These are phyloP conservation scores for Ophonus ardosiacus DNA, from an alignment of 2,888 invertebrate species.

Conservation along the genomic window DNA sequence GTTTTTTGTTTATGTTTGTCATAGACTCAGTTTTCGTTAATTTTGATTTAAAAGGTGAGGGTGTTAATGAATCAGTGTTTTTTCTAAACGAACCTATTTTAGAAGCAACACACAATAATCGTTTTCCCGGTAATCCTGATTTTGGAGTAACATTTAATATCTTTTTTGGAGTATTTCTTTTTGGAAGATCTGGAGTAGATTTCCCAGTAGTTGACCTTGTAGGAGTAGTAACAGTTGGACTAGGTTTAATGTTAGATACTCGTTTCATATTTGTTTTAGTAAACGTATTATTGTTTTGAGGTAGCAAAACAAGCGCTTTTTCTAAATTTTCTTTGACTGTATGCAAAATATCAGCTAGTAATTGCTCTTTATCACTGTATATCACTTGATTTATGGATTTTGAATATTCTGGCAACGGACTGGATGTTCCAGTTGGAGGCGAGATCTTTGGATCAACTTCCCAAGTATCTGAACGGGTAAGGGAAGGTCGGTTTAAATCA, in stretches of 20 bases:
- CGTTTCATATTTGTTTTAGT: constrained; percentile 50
- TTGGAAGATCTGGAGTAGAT: constrained; percentile 42
- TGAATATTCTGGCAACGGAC: constrained; percentile 6
- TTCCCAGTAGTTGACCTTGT: constrained; percentile 28
- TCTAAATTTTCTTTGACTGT: constrained; percentile 28
- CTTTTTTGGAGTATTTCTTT: constrained; percentile 25
- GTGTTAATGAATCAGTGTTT: not conserved
- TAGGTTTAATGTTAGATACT: constrained; percentile 46
- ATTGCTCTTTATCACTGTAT: constrained; percentile 2
- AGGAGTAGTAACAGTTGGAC: constrained; percentile 46
- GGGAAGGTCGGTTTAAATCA: not conserved
- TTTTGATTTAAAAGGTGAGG: not conserved
- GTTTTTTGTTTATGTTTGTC: not conserved
- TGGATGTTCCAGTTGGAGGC: constrained; percentile 35
- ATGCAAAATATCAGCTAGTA: constrained; percentile 8
- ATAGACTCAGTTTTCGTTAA: not conserved
- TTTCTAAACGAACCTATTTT: constrained; percentile 41
- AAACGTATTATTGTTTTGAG: constrained; percentile 37
- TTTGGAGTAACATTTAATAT: constrained; percentile 19
- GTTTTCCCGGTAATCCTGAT: not conserved
- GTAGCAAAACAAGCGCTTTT: constrained; percentile 29
- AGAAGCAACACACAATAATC: not conserved
- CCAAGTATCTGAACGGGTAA: constrained; percentile 10
- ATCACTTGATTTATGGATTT: not conserved
- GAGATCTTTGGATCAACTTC: constrained; percentile 52